Conservation (phyloP, 2,888 invertebrate species). For the Gerosis bhagava region DNA sequence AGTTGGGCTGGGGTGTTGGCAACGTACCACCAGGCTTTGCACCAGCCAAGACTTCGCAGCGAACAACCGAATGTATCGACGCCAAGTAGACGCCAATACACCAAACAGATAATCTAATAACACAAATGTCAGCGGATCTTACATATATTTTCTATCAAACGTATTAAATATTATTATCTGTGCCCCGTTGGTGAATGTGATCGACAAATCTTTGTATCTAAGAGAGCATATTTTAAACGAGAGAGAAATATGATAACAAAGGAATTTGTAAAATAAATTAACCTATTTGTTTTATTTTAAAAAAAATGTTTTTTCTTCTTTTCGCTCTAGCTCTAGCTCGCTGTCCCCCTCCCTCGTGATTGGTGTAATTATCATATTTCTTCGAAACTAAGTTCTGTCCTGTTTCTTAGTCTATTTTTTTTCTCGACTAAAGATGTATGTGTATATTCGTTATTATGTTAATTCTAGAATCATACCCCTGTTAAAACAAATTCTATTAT, state of each 20-base stretch:
- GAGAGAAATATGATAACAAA: slow-evolving; percentile 82
- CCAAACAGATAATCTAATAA: too few relatives aligned
- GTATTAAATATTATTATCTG: slow-evolving; percentile 59
- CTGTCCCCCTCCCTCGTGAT: slow-evolving; percentile 44
- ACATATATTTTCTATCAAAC: slow-evolving; percentile 52
- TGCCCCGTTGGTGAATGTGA: slow-evolving; percentile 74
- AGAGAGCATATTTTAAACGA: slow-evolving; percentile 80
- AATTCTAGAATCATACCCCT: slow-evolving; percentile 66
- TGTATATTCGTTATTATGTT: slow-evolving; percentile 69
- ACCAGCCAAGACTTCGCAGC: slow-evolving; percentile 60
- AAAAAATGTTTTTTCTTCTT: slow-evolving; percentile 48
- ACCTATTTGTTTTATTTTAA: slow-evolving; percentile 80
- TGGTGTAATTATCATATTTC: slow-evolving; percentile 60
- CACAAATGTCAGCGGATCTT: too few relatives aligned
- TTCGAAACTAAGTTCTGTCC: slow-evolving; percentile 48
- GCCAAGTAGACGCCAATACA: slow-evolving; percentile 61
- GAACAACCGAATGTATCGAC: slow-evolving; percentile 77
- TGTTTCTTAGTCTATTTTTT: slow-evolving; percentile 41
- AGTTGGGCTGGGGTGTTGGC: too few relatives aligned
- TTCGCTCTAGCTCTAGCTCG: slow-evolving; percentile 36
- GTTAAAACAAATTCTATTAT: slow-evolving; percentile 73
- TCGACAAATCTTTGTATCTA: slow-evolving; percentile 81
- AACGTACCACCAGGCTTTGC: slow-evolving; percentile 78
- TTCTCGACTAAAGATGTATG: slow-evolving; percentile 49
- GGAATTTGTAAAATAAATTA: slow-evolving; percentile 82